Evolutionary conservation across 1,140 invertebrate genomes (phyloP), one percentile per base, ranked within the genome.

Genomic region (Nasonia longicornis): DNA sequence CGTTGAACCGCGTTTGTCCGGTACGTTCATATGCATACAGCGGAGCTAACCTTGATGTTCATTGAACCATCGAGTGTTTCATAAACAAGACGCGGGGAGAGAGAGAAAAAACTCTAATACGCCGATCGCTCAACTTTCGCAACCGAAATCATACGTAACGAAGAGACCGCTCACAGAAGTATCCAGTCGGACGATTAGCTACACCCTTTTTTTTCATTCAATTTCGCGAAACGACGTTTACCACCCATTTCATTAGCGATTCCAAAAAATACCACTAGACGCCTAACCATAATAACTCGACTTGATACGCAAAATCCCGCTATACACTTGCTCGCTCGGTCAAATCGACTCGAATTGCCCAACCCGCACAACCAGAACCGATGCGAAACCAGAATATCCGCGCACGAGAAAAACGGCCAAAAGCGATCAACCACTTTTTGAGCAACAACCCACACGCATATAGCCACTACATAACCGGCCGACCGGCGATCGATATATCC

Each of bases 401-500:
- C 38, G 38, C 38, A 35, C 3, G 7, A 42, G 38, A 42, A 71
- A 72, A 70, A 26, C n/a, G 10, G 70, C 58, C 20, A 29, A 75
- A 75, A 29, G 35, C 29, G 58, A 58, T 58, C 10, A 75, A 20
- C 20, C n/a, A 35, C 29, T 58, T 67, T 35, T 38, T n/a, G 42
- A 76, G 58, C 35, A 66, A 26, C 45, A 58, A 20, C 20, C 31
- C 35, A 66, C n/a, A 8, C 38, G 10, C 4, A 10, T 7, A 8
- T 6, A 38, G 35, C 35, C 7, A 38, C 7, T 76, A 81, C 79
- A 78, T 77, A 42, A n/a, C 52, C 14, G 45, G 10, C 45, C 45
- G 45, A 48, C 14, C 45, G 38, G 14, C 77, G 42, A 10, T 66
- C 48, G 76, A 79, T 67, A 75, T 83, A 83, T 84, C 72, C 82